Evolutionary conservation across 2,888 invertebrate genomes (phyloP), one percentile per base, ranked within the genome.

Genomic region (Drosophila prolongata): DNA sequence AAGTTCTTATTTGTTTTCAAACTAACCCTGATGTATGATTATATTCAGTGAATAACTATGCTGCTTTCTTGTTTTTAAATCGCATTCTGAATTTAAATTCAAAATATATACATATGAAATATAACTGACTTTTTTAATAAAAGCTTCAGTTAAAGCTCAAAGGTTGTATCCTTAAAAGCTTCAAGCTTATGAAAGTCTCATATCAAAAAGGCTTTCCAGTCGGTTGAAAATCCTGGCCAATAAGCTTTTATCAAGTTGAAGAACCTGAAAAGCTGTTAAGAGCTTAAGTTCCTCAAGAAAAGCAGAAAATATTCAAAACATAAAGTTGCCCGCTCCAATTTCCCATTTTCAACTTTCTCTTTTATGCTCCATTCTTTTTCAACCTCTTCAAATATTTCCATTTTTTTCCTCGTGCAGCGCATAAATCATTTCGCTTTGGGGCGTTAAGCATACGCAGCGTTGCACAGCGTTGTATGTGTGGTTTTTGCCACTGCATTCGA

Each of bases 391-490:
- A 24, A 24, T 14, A 6, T 27, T 14, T 11, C 6, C 13, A 1
- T 30, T 27, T 42, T 14, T 30, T 56, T n/a, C 35, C 3, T 35
- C 24, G 38, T 34, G 61, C 38, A 30, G 19, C 19, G 34, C 34
- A 59, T 59, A 59, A 59, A 59, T 59, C 58, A 59, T 14, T 62
- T 27, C n/a, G 8, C 10, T 30, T 9, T 9, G 34, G 27, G 35
- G 42, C 16, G 34, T 50, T 50, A 50, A 64, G 62, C 59, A 59
- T 59, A 59, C 59, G 62, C 62, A 59, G 35, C 60, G 59, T 64
- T 64, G 62, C 62, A 64, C 43, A 34, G 34, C 40, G 19, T 10
- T 30, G 24, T 59, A 14, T 53, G 40, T 49, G 58, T 24, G 50
- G 38, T 44, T 49, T 37, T 52, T 13, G n/a, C 38, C 54, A 55